Evolutionary conservation across 2,113 vertebrate species (phyloP), one percentile per base, ranked within the genome.

Genomic region (Gnathonemus echidnorhynchus): DNA sequence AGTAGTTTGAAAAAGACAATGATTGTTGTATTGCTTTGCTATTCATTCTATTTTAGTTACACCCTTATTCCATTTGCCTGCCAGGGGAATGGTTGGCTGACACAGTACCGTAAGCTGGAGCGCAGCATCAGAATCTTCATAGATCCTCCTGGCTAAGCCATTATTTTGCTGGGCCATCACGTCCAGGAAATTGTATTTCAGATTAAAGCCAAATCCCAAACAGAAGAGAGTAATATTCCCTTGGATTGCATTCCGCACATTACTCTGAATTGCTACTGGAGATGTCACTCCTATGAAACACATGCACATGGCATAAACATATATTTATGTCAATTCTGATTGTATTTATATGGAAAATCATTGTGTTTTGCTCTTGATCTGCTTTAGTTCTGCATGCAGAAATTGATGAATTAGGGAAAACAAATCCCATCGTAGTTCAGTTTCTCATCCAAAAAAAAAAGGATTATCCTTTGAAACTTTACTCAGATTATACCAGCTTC

Each of bases 111-210:
- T 94, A 52, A 99, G 97, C 93, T 99, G 98, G 91, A 98, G 39
- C 9, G 93, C 91, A 0, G 98, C 96, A 93, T 99, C 98, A 0
- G 97, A 97, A 6, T 95, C 96, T 89, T 97, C 96, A 0, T 96
- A 99, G 90, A 99, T 98, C 46, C 97, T 97, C 42, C 97, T 96
- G 24, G 97, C 97, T 62, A 99, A 0, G 52, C 98, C 98, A 0
- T 96, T 95, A 1, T 98, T 99, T 50, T 96, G 92, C 90, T 96
- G 93, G 2, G 97, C 96, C 96, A 99, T 92, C 93, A 96, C 96
- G 92, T 99, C 97, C 94, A 99, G 92, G 94, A 99, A 98, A 85
- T 90, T 86, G 4, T 96, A 98, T 50, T 96, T 94, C 90, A 99
- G 96, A 8, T 97, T 92, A 5, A 96, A 95, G 86, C 98, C 98